Base-by-base conservation (phyloP, 2,888 invertebrate genomes). In the Dynastes grantii region DNA sequence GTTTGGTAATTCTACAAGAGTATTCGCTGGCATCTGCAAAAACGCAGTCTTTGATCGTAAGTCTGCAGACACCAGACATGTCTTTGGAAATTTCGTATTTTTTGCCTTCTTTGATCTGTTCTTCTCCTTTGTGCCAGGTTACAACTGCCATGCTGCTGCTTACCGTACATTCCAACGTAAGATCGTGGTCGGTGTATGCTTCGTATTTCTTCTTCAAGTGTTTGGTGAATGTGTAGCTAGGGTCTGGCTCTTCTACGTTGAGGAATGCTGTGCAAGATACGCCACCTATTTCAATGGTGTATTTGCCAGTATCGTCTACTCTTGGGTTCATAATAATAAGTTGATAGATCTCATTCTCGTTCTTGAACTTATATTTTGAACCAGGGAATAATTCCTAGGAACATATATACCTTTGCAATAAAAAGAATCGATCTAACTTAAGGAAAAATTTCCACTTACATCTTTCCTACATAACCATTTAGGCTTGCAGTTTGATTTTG, bases 231-330 rank as follows among this genome's bases (percentile, higher is more conserved):
- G 94, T 94, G 88, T 97, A 99, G 13, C 94, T 93, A 51, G 98
- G 98, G 89, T 98, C 98, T 79, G 99, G 96, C 89, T 98, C 98
- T 86, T 98, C 98, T 29, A 99, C 98, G 89, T 95, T 97, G 77
- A 99, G 92, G 90, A 97, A 96, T 65, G 95, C 98, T 27, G 96
- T 95, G 84, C 95, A 96, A 76, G 94, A 93, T 70, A 96, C 92
- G 76, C 98, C 97, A 85, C 96, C 95, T 84, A 98, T 97, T 90
- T 99, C 98, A 85, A 98, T 94, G 0, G 96, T 96, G 87, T 98
- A 98, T 90, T 98, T 98, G 84, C 98, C 99, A 83, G 96, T 96
- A 88, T 99, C 99, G 85, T 99, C 99, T 53, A 96, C 96, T 90
- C 96, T 97, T 0, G 99, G 98, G 85, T 92, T 93, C 88, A 92